These are phyloP conservation scores for Maconellicoccus hirsutus DNA, from an alignment of 1,140 invertebrate species.

Conservation along the genomic window DNA sequence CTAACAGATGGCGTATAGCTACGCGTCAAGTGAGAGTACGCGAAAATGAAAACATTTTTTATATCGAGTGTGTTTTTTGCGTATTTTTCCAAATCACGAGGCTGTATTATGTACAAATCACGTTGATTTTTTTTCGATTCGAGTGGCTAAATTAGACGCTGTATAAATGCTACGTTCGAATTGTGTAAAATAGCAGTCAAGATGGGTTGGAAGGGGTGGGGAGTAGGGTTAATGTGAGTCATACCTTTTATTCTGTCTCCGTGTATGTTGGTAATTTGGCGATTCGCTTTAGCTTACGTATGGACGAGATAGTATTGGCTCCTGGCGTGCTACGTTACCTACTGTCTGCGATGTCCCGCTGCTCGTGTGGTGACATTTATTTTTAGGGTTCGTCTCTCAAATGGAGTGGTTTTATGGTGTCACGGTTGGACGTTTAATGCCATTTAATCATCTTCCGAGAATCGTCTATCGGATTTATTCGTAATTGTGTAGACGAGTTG, in stretches of 20 bases:
- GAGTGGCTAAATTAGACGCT: background rate
- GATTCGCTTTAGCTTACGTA: conserved; percentile 41
- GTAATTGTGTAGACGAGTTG: no score
- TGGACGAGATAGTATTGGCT: conserved; percentile 18
- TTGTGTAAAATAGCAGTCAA: no score
- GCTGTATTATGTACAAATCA: conserved; percentile 6
- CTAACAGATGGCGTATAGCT: conserved; percentile 46
- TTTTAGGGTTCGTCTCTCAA: no score
- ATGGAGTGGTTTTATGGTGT: no score
- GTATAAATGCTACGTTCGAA: background rate
- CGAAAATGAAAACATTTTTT: conserved; percentile 31
- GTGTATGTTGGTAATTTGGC: conserved; percentile 33
- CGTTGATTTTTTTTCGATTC: background rate
- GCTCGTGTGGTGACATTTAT: no score
- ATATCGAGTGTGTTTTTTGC: conserved; percentile 11
- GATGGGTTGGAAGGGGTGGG: no score
- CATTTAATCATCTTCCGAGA: no score
- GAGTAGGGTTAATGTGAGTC: background rate
- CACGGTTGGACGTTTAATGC: no score
- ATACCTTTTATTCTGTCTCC: conserved; percentile 12
- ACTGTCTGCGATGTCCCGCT: no score
- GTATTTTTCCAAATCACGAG: conserved; percentile 16
- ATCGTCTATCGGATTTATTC: no score
- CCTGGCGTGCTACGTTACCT: no score
- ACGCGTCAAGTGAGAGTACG: conserved; percentile 52